A percentile compares a stretch with the other conserved stretches of the same genome.
Evolutionary conservation across 2,888 invertebrate species (phyloP).

Genomic region (Cordylochernes scorpioides): DNA sequence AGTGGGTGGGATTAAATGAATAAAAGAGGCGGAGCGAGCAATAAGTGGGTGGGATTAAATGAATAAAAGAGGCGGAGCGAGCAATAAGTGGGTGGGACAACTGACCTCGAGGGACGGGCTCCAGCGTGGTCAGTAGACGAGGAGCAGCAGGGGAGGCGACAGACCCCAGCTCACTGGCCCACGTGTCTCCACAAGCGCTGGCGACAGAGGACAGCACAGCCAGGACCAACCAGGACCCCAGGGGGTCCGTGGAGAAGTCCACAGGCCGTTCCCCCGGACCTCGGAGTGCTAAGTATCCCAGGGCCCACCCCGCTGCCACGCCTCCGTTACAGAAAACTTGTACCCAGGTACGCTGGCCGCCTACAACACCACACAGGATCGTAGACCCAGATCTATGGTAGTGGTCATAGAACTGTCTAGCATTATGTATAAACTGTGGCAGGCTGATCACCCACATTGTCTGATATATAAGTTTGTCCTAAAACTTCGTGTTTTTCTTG

Average conservation of each 20-base stretch:
- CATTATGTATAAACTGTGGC: no score
- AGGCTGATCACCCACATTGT: no score
- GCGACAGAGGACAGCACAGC: conserved; percentile 47
- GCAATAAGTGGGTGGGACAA: conserved; percentile 1
- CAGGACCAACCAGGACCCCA: conserved; percentile 44
- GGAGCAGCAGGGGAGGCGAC: conserved; percentile 41
- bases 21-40: neutral
- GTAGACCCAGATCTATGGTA: no score
- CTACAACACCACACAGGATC: no score
- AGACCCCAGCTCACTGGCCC: conserved; percentile 63
- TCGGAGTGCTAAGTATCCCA: conserved; percentile 48
- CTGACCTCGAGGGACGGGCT: conserved; percentile 42
- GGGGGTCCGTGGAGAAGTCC: conserved; percentile 43
- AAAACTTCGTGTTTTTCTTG: no score
- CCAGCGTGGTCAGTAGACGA: conserved; percentile 41
- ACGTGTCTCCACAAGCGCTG: conserved; percentile 63
- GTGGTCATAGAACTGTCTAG: no score
- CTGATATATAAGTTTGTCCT: no score
- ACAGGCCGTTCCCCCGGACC: conserved; percentile 44
- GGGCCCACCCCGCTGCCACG: conserved; percentile 48
- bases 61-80: neutral
- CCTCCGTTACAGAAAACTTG: conserved; percentile 71
- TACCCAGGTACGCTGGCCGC: conserved; percentile 61
- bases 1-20: no score
- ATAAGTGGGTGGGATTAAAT: no score